Base-by-base conservation (phyloP, 1,140 invertebrate genomes). In the Lethrus apterus region DNA sequence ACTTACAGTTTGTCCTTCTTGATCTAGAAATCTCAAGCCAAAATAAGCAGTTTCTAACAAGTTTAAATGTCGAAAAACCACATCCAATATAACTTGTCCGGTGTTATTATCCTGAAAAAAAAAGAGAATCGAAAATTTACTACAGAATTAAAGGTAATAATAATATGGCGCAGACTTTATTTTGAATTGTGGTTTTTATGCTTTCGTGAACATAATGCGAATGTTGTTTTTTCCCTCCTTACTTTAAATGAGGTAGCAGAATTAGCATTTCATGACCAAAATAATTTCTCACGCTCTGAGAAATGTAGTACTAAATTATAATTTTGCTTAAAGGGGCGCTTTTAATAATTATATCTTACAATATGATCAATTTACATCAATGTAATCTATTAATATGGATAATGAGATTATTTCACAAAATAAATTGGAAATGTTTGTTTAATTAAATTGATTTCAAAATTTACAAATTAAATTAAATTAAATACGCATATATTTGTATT, bases 41-140 rank as follows among this genome's bases (percentile, higher is more conserved):
- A 95, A 95, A 66, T 93, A 94, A 45, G 88, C 85, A 15, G 89
- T 94, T 70, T 95, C 91, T 53, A 93, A 69, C 29, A 95, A 76
- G 72, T 93, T 92, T 46, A 95, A 74, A 65, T 93, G 87, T 53
- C 84, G 79, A 68, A 89, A 92, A 21, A 93, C 88, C 50, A 86
- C 80, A 65, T 93, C 89, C 60, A 93, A 64, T 34, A 95, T 65
- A 50, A 86, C 83, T 68, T 93, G 89, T 10, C 89, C 91, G 3
- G 78, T 75, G 61, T 81, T 84, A 56, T 81, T 82, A 65, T 84
- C 84, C 89, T 92, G 79, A 46, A 79, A 83, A 66, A 29, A 31
- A 43, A 40, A 18, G 14, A 4, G 13, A 4, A 4, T 15, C 9
- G 9, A 9, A 35, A 35, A 15, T 5, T 35, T 26, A 26, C n/a